Evolutionary conservation across 1,140 invertebrate genomes (phyloP).

Genomic region (Atta texana): DNA sequence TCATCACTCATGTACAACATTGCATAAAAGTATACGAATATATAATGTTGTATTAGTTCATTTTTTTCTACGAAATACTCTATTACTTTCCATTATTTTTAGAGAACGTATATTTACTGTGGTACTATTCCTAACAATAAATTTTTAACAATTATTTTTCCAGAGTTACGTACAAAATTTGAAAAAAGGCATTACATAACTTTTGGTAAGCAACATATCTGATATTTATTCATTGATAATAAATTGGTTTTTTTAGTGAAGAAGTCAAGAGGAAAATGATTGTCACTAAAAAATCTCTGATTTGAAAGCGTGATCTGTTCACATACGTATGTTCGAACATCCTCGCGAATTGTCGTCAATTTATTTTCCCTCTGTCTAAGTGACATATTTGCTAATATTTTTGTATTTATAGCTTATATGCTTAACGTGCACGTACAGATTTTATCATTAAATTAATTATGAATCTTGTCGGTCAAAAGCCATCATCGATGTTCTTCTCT

Average conservation of each 20-base stretch:
- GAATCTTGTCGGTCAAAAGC: not conserved
- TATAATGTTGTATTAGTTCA: not conserved
- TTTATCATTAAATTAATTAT: constrained; percentile 30
- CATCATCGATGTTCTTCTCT: not conserved
- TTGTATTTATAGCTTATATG: not conserved
- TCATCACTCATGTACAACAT: not conserved
- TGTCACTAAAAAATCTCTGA: not conserved
- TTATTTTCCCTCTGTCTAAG: constrained; percentile 1
- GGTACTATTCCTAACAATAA: not conserved
- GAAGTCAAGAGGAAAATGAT: constrained; percentile 16
- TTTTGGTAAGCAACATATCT: not conserved
- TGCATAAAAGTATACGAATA: not conserved
- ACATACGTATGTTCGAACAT: not conserved
- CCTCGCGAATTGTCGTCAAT: not conserved
- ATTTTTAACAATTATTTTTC: not conserved
- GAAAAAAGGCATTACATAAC: not conserved
- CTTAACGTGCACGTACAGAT: not conserved
- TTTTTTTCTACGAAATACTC: not conserved
- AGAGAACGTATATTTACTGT: not conserved
- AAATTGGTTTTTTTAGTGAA: constrained; percentile 26
- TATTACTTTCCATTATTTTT: not conserved
- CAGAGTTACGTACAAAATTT: not conserved
- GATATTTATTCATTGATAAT: not conserved
- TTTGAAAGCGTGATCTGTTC: constrained; percentile 37
- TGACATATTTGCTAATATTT: not conserved